Evolutionary conservation across 2,797 vertebrate genomes (phyloP).

Genomic region (Lagodon rhomboides): DNA sequence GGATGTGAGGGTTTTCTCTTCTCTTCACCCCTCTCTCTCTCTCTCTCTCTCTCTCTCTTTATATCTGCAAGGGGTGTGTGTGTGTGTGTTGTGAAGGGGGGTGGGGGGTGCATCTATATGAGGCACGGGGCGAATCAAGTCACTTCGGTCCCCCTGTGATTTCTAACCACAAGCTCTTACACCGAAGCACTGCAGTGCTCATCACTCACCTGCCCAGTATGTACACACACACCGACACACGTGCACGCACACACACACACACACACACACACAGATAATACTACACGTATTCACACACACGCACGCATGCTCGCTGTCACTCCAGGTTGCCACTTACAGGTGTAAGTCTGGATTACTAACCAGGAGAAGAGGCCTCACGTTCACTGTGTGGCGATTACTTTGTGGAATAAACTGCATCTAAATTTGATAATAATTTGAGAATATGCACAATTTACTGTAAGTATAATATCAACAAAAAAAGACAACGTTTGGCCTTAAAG

Average conservation of each 20-base stretch:
- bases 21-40: constrained; percentile 41
- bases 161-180: constrained; percentile 71
- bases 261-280: constrained; percentile 11
- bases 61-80: constrained; percentile 40
- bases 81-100: constrained; percentile 17
- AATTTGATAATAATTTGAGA: not conserved
- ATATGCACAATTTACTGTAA: not conserved
- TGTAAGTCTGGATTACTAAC: not conserved
- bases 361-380: not conserved
- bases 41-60: constrained; percentile 47
- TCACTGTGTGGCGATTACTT: constrained; percentile 3
- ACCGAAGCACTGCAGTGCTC: constrained; percentile 73
- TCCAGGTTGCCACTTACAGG: not conserved
- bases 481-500: not conserved
- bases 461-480: not conserved
- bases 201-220: constrained; percentile 67
- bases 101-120: constrained; percentile 59
- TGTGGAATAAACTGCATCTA: constrained; percentile 2
- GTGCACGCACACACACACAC: no score
- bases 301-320: not conserved
- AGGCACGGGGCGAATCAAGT: constrained; percentile 61
- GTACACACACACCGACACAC: no score
- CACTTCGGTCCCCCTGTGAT: constrained; percentile 67
- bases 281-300: no score
- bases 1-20: constrained; percentile 66